These are phyloP conservation scores for Poeciliopsis presidionis DNA, from an alignment of 2,797 vertebrate species.

Conservation along the genomic window DNA sequence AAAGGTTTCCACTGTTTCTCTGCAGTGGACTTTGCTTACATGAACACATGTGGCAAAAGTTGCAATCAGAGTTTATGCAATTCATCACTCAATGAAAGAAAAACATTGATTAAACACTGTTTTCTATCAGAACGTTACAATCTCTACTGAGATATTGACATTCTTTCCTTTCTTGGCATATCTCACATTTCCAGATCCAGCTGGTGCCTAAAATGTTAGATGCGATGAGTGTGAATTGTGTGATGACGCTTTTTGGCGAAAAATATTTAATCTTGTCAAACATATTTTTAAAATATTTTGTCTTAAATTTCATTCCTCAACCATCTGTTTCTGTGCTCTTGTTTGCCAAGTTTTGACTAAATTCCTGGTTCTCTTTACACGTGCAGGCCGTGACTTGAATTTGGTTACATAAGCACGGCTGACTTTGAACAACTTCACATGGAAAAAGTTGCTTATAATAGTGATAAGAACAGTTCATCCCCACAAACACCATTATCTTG, in stretches of 20 bases:
- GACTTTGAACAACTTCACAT: constrained; percentile 3
- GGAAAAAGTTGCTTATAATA: background rate
- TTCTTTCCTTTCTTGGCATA: background rate
- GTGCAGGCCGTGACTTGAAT: constrained; percentile 14
- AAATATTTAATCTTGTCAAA: background rate
- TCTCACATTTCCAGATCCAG: background rate
- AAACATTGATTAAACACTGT: background rate
- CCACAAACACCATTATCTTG: background rate
- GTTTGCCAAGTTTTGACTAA: constrained; percentile 42
- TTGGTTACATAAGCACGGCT: constrained; percentile 1
- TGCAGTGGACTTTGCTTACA: background rate
- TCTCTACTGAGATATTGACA: background rate
- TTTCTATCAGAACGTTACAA: background rate
- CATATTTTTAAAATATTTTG: background rate
- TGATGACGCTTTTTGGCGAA: background rate
- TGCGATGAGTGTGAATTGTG: background rate
- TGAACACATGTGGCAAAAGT: background rate
- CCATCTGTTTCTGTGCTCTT: constrained; percentile 51
- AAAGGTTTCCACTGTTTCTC: background rate
- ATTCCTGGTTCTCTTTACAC: constrained; percentile 28
- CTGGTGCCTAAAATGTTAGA: background rate
- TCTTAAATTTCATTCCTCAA: constrained; percentile 25
- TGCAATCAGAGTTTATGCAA: background rate
- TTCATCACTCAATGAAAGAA: background rate
- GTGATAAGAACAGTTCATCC: background rate